Evolutionary conservation across 2,888 invertebrate species (phyloP).

Genomic region (Acanthosoma haemorrhoidale): DNA sequence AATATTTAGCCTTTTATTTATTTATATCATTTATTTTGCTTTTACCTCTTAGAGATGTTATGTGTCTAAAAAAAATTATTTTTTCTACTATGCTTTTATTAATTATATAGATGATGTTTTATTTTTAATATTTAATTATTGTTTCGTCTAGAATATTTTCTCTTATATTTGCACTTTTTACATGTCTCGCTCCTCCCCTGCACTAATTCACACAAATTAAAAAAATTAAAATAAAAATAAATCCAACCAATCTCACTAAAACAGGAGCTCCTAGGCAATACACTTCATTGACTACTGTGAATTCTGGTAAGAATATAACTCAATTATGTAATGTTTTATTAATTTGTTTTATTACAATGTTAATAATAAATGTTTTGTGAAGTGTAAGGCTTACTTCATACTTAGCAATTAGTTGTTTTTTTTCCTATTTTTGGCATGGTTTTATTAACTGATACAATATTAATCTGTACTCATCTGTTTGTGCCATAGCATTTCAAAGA

Average conservation of each 20-base stretch:
- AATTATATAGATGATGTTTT: too few species aligned
- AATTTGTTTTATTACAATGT: constrained; percentile 1
- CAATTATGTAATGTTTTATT: neutral
- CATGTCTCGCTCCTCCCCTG: constrained; percentile 35
- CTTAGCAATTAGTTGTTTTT: neutral
- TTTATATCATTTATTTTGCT: too few species aligned
- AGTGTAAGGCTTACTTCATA: neutral
- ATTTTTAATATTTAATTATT: too few species aligned
- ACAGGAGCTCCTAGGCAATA: constrained; percentile 51
- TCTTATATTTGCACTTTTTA: constrained; percentile 31
- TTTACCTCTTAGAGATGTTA: too few species aligned
- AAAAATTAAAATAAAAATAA: constrained; percentile 12
- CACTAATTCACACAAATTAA: constrained; percentile 24
- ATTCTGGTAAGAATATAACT: constrained; percentile 42
- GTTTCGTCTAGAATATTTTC: neutral
- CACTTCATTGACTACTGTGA: constrained; percentile 52
- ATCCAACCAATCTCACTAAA: constrained; percentile 32
- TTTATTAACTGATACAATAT: too few species aligned
- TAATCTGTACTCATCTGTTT: too few species aligned
- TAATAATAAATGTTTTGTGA: neutral
- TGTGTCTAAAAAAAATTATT: too few species aligned
- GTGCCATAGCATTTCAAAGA: too few species aligned
- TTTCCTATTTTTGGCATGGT: neutral
- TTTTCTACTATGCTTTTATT: too few species aligned
- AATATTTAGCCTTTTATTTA: too few species aligned